Evolutionary conservation across 2,113 vertebrate species (phyloP).

Genomic region (Cygnus atratus): DNA sequence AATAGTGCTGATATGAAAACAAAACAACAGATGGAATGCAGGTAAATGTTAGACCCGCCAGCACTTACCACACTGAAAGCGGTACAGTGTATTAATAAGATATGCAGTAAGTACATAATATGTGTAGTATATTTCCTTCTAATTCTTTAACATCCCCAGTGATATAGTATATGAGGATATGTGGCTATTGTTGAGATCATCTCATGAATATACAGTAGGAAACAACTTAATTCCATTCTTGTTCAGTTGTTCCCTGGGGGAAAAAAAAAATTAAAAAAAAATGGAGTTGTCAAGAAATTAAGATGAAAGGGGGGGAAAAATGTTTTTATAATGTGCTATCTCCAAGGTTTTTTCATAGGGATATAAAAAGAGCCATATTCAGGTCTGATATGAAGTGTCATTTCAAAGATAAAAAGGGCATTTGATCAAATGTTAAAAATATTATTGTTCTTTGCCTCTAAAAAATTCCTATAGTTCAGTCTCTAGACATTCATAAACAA

Average conservation of each 20-base stretch:
- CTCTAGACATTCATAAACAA: background rate
- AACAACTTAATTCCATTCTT: background rate
- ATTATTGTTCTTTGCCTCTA: background rate
- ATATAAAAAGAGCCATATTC: background rate
- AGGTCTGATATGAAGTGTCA: background rate
- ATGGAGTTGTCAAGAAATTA: background rate
- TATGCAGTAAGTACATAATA: background rate
- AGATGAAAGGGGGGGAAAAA: background rate
- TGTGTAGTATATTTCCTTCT: background rate
- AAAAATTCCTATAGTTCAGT: background rate
- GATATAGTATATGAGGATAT: background rate
- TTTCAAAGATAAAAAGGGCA: background rate
- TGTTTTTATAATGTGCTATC: background rate
- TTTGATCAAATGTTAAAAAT: background rate
- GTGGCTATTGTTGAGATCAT: background rate
- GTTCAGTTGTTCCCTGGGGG: background rate
- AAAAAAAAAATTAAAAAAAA: background rate
- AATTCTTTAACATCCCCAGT: background rate
- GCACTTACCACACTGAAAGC: background rate
- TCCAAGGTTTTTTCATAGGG: background rate
- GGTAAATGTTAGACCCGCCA: background rate
- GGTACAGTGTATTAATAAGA: background rate
- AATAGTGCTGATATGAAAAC: background rate
- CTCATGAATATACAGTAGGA: background rate
- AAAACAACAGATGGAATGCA: background rate